These are phyloP conservation scores for Aldrovandia affinis DNA, from an alignment of 2,797 vertebrate species.

Conservation along the genomic window DNA sequence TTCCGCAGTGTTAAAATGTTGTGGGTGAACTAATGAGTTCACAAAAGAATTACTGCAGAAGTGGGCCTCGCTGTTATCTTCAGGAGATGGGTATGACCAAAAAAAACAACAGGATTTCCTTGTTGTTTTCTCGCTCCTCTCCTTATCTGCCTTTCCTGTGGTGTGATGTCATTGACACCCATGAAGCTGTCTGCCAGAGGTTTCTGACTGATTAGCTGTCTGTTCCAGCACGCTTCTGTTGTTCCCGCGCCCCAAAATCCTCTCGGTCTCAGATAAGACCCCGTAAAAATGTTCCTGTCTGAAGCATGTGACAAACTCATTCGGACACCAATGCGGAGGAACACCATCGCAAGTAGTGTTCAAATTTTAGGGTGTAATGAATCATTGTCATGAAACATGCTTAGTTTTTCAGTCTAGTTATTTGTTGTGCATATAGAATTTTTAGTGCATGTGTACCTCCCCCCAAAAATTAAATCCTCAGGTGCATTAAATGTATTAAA, in stretches of 20 bases:
- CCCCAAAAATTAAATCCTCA: neutral
- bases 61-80: neutral
- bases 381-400: neutral
- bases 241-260: slow-evolving; percentile 5
- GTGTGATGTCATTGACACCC: slow-evolving; percentile 13
- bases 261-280: neutral
- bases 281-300: neutral
- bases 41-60: neutral
- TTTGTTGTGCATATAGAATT: neutral
- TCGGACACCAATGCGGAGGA: too few species aligned
- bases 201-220: neutral
- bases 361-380: neutral
- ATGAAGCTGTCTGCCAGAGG: neutral
- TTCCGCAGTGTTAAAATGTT: neutral
- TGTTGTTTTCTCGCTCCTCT: neutral
- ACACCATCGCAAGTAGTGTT: neutral
- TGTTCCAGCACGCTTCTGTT: slow-evolving; percentile 8
- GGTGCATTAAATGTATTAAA: neutral
- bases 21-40: slow-evolving; percentile 11
- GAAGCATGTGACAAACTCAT: neutral
- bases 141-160: neutral
- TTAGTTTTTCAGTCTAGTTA: neutral
- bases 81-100: neutral
- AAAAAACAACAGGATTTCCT: slow-evolving; percentile 28
- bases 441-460: neutral